Evolutionary conservation across 2,113 vertebrate genomes (phyloP).

Genomic region (Myrmophylax atrothorax): DNA sequence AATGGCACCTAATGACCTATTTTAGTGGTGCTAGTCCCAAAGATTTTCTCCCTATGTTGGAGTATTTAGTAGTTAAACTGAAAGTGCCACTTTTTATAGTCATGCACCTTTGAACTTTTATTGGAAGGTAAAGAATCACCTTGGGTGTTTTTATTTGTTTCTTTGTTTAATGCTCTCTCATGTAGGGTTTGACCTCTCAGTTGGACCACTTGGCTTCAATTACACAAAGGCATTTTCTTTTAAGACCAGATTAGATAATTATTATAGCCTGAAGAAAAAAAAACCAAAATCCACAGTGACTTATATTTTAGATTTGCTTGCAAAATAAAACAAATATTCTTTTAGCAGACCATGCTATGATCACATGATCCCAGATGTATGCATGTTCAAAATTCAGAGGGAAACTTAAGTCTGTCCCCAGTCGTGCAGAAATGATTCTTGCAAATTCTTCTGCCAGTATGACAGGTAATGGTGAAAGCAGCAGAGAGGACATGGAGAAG

Average conservation of each 20-base stretch:
- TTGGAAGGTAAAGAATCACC: not conserved
- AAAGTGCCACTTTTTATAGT: slow-evolving; percentile 8
- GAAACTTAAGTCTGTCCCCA: slow-evolving; percentile 17
- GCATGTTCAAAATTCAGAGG: not conserved
- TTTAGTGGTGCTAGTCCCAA: not conserved
- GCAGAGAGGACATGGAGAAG: not conserved
- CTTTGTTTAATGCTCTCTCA: not conserved
- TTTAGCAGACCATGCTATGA: not conserved
- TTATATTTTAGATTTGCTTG: not conserved
- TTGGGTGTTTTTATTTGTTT: not conserved
- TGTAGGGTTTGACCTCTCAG: not conserved
- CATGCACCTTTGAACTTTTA: not conserved
- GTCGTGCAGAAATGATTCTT: not conserved
- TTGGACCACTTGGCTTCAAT: not conserved
- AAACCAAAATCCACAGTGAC: not conserved
- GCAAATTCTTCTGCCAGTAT: not conserved
- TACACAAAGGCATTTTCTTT: not conserved
- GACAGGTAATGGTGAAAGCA: slow-evolving; percentile 3
- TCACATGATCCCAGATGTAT: not conserved
- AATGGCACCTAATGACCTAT: not conserved
- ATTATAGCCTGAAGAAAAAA: not conserved
- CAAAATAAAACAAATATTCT: slow-evolving; percentile 14
- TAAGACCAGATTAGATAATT: not conserved
- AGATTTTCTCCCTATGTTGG: not conserved
- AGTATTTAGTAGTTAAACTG: not conserved